Evolutionary conservation across 1,140 invertebrate species (phyloP), one percentile per base, ranked within the genome.

Genomic region (Acromyrmex echinatior): DNA sequence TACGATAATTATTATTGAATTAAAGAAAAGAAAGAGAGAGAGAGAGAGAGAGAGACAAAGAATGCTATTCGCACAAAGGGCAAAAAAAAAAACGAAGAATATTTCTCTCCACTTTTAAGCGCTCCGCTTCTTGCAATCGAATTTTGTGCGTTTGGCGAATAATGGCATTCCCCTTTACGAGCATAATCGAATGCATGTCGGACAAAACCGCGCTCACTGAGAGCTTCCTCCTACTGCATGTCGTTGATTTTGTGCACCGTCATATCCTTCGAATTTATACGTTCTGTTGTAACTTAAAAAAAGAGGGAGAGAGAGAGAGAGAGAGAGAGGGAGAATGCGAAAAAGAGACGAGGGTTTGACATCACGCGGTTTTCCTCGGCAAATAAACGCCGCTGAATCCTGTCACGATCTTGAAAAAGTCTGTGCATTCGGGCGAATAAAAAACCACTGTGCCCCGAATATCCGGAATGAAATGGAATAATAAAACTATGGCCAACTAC

Each of bases 401-500:
- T 39, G 56, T 82, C 66, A 58, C 66, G 53, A 82, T 82, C 68
- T 82, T 82, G 80, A 82, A 73, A 82, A 82, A 74, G 53, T 82
- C 39, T n/a, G 70, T 28, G 56, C 56, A 60, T 39, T 62, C 35
- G 53, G 18, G 79, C 51, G 65, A 81, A 73, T 82, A 74, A 82
- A 82, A 51, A 74, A 73, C 53, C 68, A 60, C 39, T 53, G 25
- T 9, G 35, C 6, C 18, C 25, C 39, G 35, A 58, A 74, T 60
- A 49, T 73, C 18, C 53, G 39, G 39, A 58, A 60, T 9, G 10
- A 74, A 82, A 82, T 62, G 35, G 25, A 39, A 45, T 62, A 51
- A 63, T 31, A 82, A 82, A 74, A 82, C 35, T 82, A 51, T 25
- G 18, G 62, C 7, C 62, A 73, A 31, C 51, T 74, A 49, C 62